These are phyloP conservation scores for Gymnosoma rotundatum DNA, from an alignment of 2,888 invertebrate species.

Conservation along the genomic window DNA sequence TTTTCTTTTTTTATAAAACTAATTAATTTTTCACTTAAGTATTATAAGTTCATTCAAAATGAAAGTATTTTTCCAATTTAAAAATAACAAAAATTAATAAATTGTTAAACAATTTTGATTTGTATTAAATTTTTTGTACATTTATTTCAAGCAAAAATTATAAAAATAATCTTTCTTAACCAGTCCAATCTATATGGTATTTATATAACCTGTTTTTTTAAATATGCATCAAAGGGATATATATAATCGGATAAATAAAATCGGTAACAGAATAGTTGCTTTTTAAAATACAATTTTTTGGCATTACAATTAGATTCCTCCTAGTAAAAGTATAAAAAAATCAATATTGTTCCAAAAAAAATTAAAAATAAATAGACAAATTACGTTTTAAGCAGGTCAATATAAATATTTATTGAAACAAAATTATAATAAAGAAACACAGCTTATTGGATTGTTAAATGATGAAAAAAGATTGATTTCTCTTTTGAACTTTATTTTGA, in stretches of 20 bases:
- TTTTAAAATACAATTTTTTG: conserved; percentile 6
- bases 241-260: neutral
- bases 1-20: conserved; percentile 5
- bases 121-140: conserved; percentile 43
- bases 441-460: conserved; percentile 34
- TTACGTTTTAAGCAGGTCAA: conserved; percentile 49
- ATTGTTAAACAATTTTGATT: conserved; percentile 57
- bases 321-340: neutral
- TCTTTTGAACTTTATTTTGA: conserved; percentile 82
- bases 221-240: neutral
- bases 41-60: conserved; percentile 64
- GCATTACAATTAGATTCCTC: conserved; percentile 21
- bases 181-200: neutral
- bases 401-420: conserved; percentile 56
- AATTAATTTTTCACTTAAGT: conserved; percentile 32
- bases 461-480: neutral
- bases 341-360: too few relatives aligned
- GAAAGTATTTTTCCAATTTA: conserved; percentile 15
- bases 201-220: conserved; percentile 17
- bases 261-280: conserved; percentile 9
- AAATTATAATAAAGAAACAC: conserved; percentile 51
- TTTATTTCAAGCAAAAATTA: conserved; percentile 23
- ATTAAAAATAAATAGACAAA: neutral
- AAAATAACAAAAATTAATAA: conserved; percentile 30
- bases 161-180: conserved; percentile 7